Evolutionary conservation across 2,888 invertebrate genomes (phyloP).

Genomic region (Cyclophora albipunctata): DNA sequence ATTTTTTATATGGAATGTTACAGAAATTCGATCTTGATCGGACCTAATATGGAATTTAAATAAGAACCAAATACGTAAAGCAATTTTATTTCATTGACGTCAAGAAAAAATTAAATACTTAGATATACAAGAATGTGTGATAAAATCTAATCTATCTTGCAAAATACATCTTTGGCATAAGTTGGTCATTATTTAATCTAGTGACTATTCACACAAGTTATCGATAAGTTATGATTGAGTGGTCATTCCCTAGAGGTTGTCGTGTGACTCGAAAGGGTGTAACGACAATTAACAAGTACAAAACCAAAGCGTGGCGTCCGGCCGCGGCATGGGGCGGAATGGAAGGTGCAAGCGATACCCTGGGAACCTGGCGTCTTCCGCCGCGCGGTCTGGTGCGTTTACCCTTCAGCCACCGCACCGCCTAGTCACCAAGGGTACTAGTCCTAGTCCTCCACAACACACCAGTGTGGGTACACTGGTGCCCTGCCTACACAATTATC

Average conservation of each 20-base stretch:
- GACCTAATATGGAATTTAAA: too few species aligned
- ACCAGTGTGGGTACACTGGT: too few species aligned
- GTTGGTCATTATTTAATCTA: too few species aligned
- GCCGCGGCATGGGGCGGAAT: slow-evolving; percentile 49
- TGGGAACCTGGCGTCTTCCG: slow-evolving; percentile 68
- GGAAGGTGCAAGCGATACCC: slow-evolving; percentile 64
- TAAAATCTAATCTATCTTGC: too few species aligned
- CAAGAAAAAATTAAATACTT: too few species aligned
- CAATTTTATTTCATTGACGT: too few species aligned
- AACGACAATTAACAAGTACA: slow-evolving; percentile 25
- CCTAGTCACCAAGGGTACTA: slow-evolving; percentile 18
- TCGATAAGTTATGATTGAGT: slow-evolving; percentile 6
- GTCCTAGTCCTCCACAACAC: slow-evolving; percentile 29
- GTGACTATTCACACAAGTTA: background rate
- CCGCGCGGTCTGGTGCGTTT: slow-evolving; percentile 30
- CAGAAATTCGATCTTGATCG: too few species aligned
- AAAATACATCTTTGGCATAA: too few species aligned
- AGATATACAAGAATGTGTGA: too few species aligned
- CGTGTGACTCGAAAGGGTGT: slow-evolving; percentile 15
- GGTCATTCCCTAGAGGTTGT: slow-evolving; percentile 14
- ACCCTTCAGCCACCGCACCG: slow-evolving; percentile 30
- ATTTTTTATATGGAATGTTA: too few species aligned
- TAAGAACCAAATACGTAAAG: too few species aligned
- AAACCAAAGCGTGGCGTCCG: slow-evolving; percentile 56
- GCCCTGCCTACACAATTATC: slow-evolving; percentile 15